Evolutionary conservation across 2,797 vertebrate genomes (phyloP).

Genomic region (Melanotaenia boesemani): DNA sequence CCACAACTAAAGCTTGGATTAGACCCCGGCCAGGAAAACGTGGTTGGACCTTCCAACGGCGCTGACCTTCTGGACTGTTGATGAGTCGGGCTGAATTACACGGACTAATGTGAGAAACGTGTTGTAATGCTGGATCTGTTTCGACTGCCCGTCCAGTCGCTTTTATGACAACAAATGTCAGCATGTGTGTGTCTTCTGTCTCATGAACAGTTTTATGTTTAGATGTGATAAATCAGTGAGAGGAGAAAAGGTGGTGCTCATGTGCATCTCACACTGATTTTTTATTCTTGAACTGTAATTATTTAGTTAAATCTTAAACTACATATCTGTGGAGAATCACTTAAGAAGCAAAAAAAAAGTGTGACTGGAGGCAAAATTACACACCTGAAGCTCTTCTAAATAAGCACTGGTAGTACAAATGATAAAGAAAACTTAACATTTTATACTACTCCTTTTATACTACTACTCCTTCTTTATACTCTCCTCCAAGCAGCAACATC

Average conservation of each 20-base stretch:
- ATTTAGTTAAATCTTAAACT: neutral
- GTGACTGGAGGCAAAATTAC: neutral
- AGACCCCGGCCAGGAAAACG: constrained; percentile 49
- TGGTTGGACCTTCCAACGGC: constrained; percentile 42
- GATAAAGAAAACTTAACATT: constrained; percentile 13
- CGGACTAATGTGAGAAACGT: constrained; percentile 27
- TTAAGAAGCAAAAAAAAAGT: no score
- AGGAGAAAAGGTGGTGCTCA: neutral
- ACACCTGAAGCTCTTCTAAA: neutral
- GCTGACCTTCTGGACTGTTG: constrained; percentile 62
- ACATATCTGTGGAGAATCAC: neutral
- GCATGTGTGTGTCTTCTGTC: neutral
- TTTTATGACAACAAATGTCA: constrained; percentile 4
- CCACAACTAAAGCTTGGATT: constrained; percentile 73
- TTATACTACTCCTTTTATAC: neutral
- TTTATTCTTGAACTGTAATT: neutral
- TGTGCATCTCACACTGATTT: constrained; percentile 2
- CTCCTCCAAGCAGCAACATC: constrained; percentile 6
- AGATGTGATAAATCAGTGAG: neutral
- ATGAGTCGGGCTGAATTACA: constrained; percentile 47
- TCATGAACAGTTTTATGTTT: constrained; percentile 5
- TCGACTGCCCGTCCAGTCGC: neutral
- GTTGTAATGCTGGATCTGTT: constrained; percentile 26
- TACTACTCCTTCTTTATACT: no score
- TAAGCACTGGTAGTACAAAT: constrained; percentile 6